Evolutionary conservation across 2,888 invertebrate genomes (phyloP).

Genomic region (Eristalinus aeneus): DNA sequence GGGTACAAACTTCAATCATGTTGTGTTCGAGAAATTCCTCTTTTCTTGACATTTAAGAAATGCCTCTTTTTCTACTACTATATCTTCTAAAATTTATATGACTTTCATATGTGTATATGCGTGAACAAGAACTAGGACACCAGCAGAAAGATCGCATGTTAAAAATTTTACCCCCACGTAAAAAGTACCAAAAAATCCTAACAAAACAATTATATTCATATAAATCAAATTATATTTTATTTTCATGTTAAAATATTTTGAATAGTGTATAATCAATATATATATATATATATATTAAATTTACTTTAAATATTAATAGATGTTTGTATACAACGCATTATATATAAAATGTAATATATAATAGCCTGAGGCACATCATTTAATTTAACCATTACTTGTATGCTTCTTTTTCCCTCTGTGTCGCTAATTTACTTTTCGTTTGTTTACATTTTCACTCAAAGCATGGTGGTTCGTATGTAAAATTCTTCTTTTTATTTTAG

Average conservation of each 20-base stretch:
- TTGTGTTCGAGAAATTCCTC: no score
- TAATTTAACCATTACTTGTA: slow-evolving; percentile 47
- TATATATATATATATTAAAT: slow-evolving; percentile 60
- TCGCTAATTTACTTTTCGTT: background rate
- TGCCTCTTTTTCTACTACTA: no score
- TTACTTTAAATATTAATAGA: slow-evolving; percentile 50
- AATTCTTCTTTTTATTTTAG: background rate
- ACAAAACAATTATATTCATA: slow-evolving; percentile 21
- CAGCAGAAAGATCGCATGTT: no score
- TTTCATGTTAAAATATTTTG: slow-evolving; percentile 66
- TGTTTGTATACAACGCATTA: slow-evolving; percentile 68
- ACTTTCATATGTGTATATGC: no score
- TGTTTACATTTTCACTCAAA: slow-evolving; percentile 11
- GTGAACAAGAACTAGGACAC: no score
- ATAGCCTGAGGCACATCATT: slow-evolving; percentile 69
- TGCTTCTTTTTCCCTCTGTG: background rate
- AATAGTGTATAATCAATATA: slow-evolving; percentile 68
- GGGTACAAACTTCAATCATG: no score
- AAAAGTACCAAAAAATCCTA: background rate
- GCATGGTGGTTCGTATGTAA: slow-evolving; percentile 19
- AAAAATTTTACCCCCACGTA: no score
- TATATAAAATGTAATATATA: slow-evolving; percentile 69
- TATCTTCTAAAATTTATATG: no score
- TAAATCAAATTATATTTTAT: slow-evolving; percentile 66
- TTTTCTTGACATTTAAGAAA: no score